Conservation (phyloP, 2,888 invertebrate genomes). For the Drosophila paucipuncta region DNA sequence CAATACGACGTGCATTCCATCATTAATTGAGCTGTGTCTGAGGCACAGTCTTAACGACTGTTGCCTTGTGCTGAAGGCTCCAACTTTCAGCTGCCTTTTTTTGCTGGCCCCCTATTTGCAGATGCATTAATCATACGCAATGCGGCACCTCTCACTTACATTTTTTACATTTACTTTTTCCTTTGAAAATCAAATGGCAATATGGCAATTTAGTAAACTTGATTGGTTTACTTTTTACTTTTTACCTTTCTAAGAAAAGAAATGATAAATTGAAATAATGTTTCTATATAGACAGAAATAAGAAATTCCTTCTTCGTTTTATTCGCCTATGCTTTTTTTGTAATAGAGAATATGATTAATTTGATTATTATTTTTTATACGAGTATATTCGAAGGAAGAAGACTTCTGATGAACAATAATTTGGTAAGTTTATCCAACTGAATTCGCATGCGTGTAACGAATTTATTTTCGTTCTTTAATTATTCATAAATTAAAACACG, state of each 20-base stretch:
- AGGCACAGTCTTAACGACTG: conserved; percentile 31
- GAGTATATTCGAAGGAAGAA: background rate
- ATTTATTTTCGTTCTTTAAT: conserved; percentile 30
- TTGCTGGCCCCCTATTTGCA: conserved; percentile 32
- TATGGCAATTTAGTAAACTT: background rate
- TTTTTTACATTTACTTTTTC: conserved; percentile 6
- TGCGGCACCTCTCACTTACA: conserved; percentile 18
- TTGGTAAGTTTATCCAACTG: conserved; percentile 20
- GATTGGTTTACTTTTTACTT: background rate
- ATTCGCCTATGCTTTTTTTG: background rate
- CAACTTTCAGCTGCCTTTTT: conserved; percentile 14
- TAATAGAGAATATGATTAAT: background rate
- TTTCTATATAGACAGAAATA: background rate
- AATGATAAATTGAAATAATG: background rate
- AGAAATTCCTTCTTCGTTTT: background rate
- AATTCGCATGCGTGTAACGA: conserved; percentile 47
- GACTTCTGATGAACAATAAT: conserved; percentile 24
- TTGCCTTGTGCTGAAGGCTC: conserved; percentile 28
- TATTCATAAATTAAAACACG: conserved; percentile 47
- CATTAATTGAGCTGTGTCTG: conserved; percentile 52
- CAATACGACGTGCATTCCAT: conserved; percentile 53
- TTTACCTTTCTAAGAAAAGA: background rate
- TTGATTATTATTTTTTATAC: background rate
- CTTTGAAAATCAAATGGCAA: background rate
- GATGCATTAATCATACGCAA: conserved; percentile 69